phyloP scores from a whole-genome alignment of 2,113 vertebrate genomes.

The Nibea albiflora region DNA sequence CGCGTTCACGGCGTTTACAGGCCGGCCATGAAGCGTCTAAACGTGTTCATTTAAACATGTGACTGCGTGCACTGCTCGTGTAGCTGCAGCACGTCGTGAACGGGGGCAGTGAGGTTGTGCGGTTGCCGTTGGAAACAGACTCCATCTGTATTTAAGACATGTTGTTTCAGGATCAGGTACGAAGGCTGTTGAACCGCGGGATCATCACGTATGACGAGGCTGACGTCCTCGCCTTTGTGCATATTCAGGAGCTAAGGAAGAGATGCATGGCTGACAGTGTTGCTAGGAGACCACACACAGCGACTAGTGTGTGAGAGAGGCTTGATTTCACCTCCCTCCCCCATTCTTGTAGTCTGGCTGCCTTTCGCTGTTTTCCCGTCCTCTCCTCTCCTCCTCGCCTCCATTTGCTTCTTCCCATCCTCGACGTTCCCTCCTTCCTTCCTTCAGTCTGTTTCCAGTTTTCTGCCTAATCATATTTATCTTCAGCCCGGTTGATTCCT shows the following conservation, averaged over 20 bases:
- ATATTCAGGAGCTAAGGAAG: constrained; percentile 76
- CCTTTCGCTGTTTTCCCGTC: constrained; percentile 68
- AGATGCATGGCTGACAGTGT: constrained; percentile 84
- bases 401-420: constrained; percentile 61
- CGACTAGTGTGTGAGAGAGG: constrained; percentile 83
- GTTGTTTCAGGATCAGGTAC: constrained; percentile 27
- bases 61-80: too few relatives aligned
- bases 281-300: constrained; percentile 88
- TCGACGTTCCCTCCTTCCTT: constrained; percentile 21
- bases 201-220: constrained; percentile 58
- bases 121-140: constrained; percentile 40
- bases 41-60: background rate
- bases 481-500: constrained; percentile 47
- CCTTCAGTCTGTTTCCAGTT: constrained; percentile 30
- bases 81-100: background rate
- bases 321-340: constrained; percentile 82
- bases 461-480: constrained; percentile 53
- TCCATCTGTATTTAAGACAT: constrained; percentile 16
- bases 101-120: background rate
- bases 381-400: constrained; percentile 55
- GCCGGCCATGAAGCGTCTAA: background rate
- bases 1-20: too few relatives aligned
- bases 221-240: constrained; percentile 74
- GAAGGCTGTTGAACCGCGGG: constrained; percentile 43
- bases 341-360: constrained; percentile 76